Percentiles rank a stretch among this genome's conserved stretches.
Evolutionary conservation across 2,888 invertebrate genomes (phyloP).

Genomic region (Calliphora vomitoria): DNA sequence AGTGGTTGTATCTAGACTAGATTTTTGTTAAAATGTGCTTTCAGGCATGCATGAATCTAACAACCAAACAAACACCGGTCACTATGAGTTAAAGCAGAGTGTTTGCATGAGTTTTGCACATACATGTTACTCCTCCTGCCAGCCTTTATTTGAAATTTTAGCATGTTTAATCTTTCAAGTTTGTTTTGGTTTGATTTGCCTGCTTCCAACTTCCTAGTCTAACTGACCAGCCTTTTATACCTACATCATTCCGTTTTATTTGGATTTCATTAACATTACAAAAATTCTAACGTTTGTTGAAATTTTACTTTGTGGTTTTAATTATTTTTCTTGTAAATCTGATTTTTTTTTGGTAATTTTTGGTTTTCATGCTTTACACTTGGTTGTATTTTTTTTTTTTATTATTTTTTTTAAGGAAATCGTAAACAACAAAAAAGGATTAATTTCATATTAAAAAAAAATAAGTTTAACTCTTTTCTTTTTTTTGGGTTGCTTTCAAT

Average conservation of each 20-base stretch:
- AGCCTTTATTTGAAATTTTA: slow-evolving; percentile 20
- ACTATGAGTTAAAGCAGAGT: neutral
- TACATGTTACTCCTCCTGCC: neutral
- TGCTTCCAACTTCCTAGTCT: neutral
- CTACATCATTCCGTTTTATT: slow-evolving; percentile 41
- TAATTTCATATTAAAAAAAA: slow-evolving; percentile 3
- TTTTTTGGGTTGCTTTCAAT: neutral
- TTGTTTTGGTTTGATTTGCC: slow-evolving; percentile 45
- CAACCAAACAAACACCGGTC: slow-evolving; percentile 39
- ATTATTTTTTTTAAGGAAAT: slow-evolving; percentile 7
- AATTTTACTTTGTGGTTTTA: slow-evolving; percentile 62
- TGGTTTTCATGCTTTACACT: slow-evolving; percentile 32
- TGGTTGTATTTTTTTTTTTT: neutral
- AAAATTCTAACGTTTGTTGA: slow-evolving; percentile 39
- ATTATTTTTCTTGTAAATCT: slow-evolving; percentile 57
- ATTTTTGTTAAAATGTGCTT: slow-evolving; percentile 34
- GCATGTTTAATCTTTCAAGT: slow-evolving; percentile 56
- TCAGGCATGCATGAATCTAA: slow-evolving; percentile 48
- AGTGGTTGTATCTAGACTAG: neutral
- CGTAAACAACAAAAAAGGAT: neutral
- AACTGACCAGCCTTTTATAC: slow-evolving; percentile 13
- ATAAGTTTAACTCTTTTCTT: slow-evolving; percentile 48
- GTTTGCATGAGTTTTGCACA: slow-evolving; percentile 24
- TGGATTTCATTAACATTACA: slow-evolving; percentile 58
- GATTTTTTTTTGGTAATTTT: neutral